Evolutionary conservation across 2,888 invertebrate genomes (phyloP).

Genomic region (Hypercompe scribonia): DNA sequence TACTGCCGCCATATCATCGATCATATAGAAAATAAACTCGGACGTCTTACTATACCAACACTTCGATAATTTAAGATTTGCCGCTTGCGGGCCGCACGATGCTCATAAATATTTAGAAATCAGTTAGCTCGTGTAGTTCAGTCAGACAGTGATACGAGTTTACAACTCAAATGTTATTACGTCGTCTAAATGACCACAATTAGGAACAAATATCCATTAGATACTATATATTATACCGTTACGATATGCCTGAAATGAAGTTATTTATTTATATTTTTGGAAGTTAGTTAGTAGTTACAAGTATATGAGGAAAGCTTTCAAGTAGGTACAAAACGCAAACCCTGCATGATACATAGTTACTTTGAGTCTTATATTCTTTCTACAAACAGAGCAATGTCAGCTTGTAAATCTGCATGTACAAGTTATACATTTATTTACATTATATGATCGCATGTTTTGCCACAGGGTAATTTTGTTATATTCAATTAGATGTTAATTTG

Average conservation of each 20-base stretch:
- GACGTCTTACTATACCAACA: conserved; percentile 11
- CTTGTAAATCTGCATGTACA: conserved; percentile 14
- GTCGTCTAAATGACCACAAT: conserved; percentile 3
- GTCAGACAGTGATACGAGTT: background rate
- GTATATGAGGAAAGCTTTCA: background rate
- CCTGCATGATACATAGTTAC: background rate
- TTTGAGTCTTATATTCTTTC: background rate
- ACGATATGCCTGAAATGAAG: background rate
- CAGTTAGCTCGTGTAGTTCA: background rate
- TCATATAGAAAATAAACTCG: conserved; percentile 1
- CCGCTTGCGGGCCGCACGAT: conserved; percentile 1
- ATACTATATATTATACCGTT: background rate
- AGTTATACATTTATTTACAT: conserved; percentile 26
- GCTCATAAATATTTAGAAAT: conserved; percentile 14
- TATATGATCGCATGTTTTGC: conserved; percentile 50
- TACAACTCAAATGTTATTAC: background rate
- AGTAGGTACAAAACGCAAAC: background rate
- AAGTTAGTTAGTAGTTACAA: background rate
- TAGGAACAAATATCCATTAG: background rate
- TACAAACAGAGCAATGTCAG: background rate
- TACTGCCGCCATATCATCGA: conserved; percentile 86
- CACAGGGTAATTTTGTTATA: conserved; percentile 43
- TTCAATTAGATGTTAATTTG: conserved; percentile 56
- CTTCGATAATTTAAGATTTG: conserved; percentile 20
- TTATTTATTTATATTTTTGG: background rate